Evolutionary conservation across 1,140 invertebrate genomes (phyloP), one percentile per base, ranked within the genome.

Genomic region (Pectinophora gossypiella): DNA sequence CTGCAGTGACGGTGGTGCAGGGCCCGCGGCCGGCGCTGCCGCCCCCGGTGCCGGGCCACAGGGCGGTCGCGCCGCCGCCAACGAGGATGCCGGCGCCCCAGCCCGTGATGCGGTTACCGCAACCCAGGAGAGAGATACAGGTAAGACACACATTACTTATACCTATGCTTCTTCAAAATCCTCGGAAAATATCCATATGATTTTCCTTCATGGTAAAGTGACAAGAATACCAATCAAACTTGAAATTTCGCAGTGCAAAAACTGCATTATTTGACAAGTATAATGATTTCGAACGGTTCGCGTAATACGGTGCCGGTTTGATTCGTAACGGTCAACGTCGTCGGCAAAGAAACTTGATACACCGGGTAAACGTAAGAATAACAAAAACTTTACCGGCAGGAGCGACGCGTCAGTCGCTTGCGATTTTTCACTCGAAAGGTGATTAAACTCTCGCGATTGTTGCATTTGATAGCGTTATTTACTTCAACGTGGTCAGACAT

Each of bases 51-150:
- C 63, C 64, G 6, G 61, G 55, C 0, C 65, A 64, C 20, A 63
- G 76, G 54, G 62, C 66, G 1, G 78, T 73, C 19, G 50, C 68
- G 10, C 72, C 75, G 4, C 72, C 75, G 15, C 72, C 63, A 23
- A 48, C 67, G 38, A 70, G 79, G 44, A 80, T 78, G 77, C 75
- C 79, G 4, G 71, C 68, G 15, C 57, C 55, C 7, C 44, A n/a
- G n/a, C 56, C 63, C 19, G 64, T 74, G 15, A 68, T 72, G 65
- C 68, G 77, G 64, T 18, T 75, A 49, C 77, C 72, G 44, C 78
- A 72, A 47, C 75, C 72, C 12, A 74, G 70, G 51, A 78, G 75
- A 82, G 80, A 80, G 59, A 50, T 73, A 70, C 80, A 85, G 82
- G 82, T 85, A 61, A 55, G 72, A 19, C 5, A 32, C 27, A n/a